Evolutionary conservation across 2,888 invertebrate genomes (phyloP), one percentile per base, ranked within the genome.

Genomic region (Parelbella ahira): DNA sequence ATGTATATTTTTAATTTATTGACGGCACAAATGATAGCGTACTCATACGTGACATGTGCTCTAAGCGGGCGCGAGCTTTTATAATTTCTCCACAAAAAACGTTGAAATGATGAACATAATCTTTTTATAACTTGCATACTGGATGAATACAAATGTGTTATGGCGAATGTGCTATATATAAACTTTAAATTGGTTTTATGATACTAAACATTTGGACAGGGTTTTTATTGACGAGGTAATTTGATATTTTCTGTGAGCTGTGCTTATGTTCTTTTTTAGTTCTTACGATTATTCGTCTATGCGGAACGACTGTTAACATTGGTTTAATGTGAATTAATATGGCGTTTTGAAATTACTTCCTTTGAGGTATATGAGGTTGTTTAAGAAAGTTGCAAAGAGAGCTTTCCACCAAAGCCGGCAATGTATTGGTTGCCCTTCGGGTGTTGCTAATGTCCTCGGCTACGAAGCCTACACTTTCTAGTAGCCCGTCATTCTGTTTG

Each of bases 171-270:
- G 74, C 82, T 80, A 82, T 83, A 84, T 82, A 76, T 84, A 84
- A 80, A 67, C 69, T 70, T 68, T 69, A 74, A 79, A 84, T 86
- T 63, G 76, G 73, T 79, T 84, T 86, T 82, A 81, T 84, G 79
- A 74, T 77, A 76, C 75, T 64, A 86, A 86, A 87, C 86, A 82
- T 86, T 87, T 86, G 78, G 84, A 87, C 84, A 80, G 63, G 75
- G 77, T 68, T 82, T 80, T 81, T 79, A 82, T 81, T 68, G 73
- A 68, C 59, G 53, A 51, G 56, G 86, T 82, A 86, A 87, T 77
- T 60, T 84, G 87, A 87, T 87, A 86, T 80, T 82, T 84, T 83
- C 61, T 63, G 64, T 48, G 54, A 63, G 66, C 66, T 69, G 63
- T 60, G 59, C 68, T 70, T 73, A 74, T 71, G 68, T 78, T 78